These are phyloP conservation scores for Cryptoblepharus egeriae DNA, from an alignment of 2,797 vertebrate genomes.

Conservation along the genomic window DNA sequence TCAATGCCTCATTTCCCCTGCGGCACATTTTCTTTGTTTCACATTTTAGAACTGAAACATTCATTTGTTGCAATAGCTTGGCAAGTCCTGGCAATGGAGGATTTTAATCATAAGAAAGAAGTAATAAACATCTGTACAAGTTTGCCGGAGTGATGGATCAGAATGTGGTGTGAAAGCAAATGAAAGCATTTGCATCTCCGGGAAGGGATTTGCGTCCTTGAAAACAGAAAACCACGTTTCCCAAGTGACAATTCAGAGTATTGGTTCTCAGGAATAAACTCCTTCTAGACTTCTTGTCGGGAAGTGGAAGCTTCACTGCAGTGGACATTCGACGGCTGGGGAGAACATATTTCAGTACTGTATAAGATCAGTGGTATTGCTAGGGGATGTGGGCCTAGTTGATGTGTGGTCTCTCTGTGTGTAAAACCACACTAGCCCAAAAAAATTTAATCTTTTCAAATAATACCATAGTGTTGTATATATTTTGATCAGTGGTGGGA, in stretches of 20 bases:
- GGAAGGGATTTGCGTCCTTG: slow-evolving; percentile 55
- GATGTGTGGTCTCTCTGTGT: too few species aligned
- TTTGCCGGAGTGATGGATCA: slow-evolving; percentile 37
- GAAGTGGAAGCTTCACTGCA: slow-evolving; percentile 25
- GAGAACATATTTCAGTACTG: not conserved
- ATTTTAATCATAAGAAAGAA: slow-evolving; percentile 49
- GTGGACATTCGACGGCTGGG: not conserved
- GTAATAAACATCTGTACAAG: slow-evolving; percentile 56
- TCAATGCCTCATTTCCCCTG: slow-evolving; percentile 38
- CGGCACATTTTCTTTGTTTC: slow-evolving; percentile 51
- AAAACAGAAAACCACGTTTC: slow-evolving; percentile 44
- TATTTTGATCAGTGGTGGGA: too few species aligned
- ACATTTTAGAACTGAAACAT: slow-evolving; percentile 55
- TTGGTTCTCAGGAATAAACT: not conserved
- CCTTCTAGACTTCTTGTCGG: slow-evolving; percentile 35
- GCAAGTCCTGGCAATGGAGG: slow-evolving; percentile 30
- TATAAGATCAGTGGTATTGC: not conserved
- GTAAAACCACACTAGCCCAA: too few species aligned
- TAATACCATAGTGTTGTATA: too few species aligned
- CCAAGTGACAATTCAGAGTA: slow-evolving; percentile 31
- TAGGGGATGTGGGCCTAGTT: too few species aligned
- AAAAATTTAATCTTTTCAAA: too few species aligned
- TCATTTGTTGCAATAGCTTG: slow-evolving; percentile 40
- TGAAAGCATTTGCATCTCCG: slow-evolving; percentile 9
- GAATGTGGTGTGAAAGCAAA: slow-evolving; percentile 30